Evolutionary conservation across 2,797 vertebrate genomes (phyloP).

Genomic region (Rhadinocentrus ornatus): DNA sequence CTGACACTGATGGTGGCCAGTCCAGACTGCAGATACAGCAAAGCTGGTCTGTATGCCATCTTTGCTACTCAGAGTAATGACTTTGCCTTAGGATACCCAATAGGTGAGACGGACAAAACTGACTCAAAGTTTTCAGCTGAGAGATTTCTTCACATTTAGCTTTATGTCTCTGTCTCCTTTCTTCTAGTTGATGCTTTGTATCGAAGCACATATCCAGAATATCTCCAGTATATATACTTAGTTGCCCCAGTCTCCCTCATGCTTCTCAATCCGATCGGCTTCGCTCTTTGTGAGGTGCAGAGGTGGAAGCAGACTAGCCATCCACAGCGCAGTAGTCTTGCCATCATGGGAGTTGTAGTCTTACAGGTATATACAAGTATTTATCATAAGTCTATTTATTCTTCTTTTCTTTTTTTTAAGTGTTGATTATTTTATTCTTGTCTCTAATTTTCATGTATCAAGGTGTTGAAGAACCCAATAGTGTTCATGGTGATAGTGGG

Average conservation of each 20-base stretch:
- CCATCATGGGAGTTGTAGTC: constrained; percentile 88
- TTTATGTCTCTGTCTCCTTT: constrained; percentile 2
- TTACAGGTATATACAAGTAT: constrained; percentile 77
- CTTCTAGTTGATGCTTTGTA: constrained; percentile 80
- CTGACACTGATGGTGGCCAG: constrained; percentile 91
- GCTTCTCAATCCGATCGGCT: constrained; percentile 96
- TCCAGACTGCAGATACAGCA: constrained; percentile 91
- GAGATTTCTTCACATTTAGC: background rate
- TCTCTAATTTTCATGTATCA: background rate
- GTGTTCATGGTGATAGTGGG: constrained; percentile 97
- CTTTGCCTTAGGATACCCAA: constrained; percentile 96
- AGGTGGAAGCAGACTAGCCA: constrained; percentile 85
- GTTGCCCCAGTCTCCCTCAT: constrained; percentile 97
- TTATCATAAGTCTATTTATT: background rate
- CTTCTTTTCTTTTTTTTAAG: background rate
- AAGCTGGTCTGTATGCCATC: constrained; percentile 96
- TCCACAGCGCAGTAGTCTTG: constrained; percentile 83
- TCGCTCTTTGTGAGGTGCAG: constrained; percentile 97
- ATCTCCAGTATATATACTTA: constrained; percentile 97
- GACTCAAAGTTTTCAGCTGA: background rate
- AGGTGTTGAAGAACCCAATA: constrained; percentile 95
- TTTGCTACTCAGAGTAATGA: constrained; percentile 99
- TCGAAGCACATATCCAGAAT: constrained; percentile 90
- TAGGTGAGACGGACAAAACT: constrained; percentile 85
- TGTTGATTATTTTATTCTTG: background rate